Evolutionary conservation across 2,888 invertebrate genomes (phyloP), one percentile per base, ranked within the genome.

Genomic region (Eristalinus aeneus): DNA sequence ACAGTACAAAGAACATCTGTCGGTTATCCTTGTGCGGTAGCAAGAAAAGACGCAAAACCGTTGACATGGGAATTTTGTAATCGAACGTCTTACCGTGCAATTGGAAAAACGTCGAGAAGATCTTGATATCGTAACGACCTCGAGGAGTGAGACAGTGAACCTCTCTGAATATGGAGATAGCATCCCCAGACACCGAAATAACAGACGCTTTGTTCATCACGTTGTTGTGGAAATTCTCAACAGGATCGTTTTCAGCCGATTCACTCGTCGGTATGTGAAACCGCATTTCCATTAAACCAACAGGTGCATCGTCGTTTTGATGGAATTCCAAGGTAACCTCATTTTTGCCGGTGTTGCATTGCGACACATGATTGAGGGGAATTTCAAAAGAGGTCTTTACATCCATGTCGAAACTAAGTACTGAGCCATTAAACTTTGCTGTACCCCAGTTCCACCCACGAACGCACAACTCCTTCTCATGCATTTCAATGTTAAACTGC

Each of bases 391-490:
- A 97, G 12, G 97, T 96, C 89, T 96, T 95, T 34, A 94, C 94
- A 2, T 96, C 97, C 56, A 97, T 95, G 91, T 98, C 97, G 90
- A 97, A 98, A 90, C 96, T 96, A 0, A 98, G 93, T 0, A 97
- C 95, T 0, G 97, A 96, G 2, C 98, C 99, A 89, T 95, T 96
- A 91, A 99, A 99, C 89, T 97, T 97, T 0, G 98, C 98, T 0
- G 97, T 97, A 32, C 99, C 99, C 98, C 99, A 99, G 93, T 99
- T 99, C 99, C 99, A 99, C 0, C 99, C 99, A 92, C 98, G 98
- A 0, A 99, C 94, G 88, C 98, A 97, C 71, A 98, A 93, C 90
- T 99, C 99, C 90, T 97, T 97, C 90, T 97, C 98, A 63, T 97
- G 93, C 95, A 99, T 95, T 78, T 97, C 96, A 89, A 96, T 96